Percentiles rank a stretch among this genome's conserved stretches.
phyloP scores from a whole-genome alignment of 2,113 vertebrate genomes.

The Australoheros scitulus region DNA sequence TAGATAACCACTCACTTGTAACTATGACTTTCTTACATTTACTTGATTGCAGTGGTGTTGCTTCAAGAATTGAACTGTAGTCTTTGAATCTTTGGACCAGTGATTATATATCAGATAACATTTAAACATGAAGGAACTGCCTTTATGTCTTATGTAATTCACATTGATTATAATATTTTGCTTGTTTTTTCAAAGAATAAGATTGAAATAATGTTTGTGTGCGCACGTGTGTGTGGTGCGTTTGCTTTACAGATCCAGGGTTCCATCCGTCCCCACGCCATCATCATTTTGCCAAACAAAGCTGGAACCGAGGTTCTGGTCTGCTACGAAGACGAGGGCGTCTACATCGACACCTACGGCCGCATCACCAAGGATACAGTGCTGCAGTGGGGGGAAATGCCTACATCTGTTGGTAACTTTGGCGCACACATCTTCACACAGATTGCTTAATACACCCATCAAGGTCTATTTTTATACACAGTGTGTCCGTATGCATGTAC shows the following conservation, averaged over 20 bases:
- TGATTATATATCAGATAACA: not conserved
- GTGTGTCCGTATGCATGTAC: not conserved
- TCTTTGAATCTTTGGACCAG: not conserved
- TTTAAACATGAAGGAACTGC: not conserved
- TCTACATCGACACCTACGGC: conserved; percentile 93
- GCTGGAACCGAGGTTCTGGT: conserved; percentile 92
- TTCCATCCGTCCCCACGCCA: conserved; percentile 89
- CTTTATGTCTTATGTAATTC: not conserved
- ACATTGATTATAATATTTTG: not conserved
- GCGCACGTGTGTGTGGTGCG: not conserved
- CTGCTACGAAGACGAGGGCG: conserved; percentile 93
- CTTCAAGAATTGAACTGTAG: not conserved
- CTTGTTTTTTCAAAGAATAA: not conserved
- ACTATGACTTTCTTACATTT: not conserved
- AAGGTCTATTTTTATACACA: not conserved
- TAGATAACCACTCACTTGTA: not conserved
- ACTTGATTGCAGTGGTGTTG: not conserved
- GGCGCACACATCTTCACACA: not conserved
- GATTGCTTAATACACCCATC: not conserved
- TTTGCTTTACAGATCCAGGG: conserved; percentile 84
- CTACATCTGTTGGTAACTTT: conserved; percentile 89
- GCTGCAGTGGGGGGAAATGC: conserved; percentile 96
- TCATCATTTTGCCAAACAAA: conserved; percentile 93
- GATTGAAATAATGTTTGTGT: not conserved
- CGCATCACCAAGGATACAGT: conserved; percentile 95